Conservation (phyloP, 2,797 vertebrate genomes). For the Cyprinella venusta region DNA sequence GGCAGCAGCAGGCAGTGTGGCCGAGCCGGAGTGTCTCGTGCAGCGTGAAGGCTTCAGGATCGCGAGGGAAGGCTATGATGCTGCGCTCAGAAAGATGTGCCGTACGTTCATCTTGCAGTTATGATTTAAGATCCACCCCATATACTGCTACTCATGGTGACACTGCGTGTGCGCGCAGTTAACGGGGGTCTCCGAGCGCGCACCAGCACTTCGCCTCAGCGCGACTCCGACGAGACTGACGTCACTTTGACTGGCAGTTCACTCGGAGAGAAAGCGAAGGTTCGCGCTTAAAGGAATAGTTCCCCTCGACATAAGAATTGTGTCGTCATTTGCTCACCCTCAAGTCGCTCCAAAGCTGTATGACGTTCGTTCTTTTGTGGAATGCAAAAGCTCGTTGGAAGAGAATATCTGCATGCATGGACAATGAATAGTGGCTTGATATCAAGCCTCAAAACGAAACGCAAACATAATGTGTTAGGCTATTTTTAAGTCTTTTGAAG, state of each 20-base stretch:
- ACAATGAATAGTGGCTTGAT: background rate
- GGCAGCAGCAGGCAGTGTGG: constrained; percentile 52
- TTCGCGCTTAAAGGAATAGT: constrained; percentile 39
- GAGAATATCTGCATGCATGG: background rate
- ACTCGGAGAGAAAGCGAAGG: constrained; percentile 50
- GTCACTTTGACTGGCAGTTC: constrained; percentile 64
- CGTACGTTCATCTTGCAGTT: constrained; percentile 57
- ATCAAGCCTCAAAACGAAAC: background rate
- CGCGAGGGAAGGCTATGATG: constrained; percentile 50
- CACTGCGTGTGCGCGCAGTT: constrained; percentile 57
- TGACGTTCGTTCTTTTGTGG: background rate
- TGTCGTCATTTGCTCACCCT: background rate
- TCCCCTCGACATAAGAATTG: background rate
- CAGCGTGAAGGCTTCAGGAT: constrained; percentile 17
- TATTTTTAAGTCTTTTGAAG: background rate
- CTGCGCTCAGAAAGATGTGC: constrained; percentile 50
- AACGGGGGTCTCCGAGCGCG: constrained; percentile 50
- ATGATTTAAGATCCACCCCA: constrained; percentile 64
- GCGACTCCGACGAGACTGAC: constrained; percentile 57
- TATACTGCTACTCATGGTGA: constrained; percentile 60
- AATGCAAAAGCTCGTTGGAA: background rate
- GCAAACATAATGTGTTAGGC: background rate
- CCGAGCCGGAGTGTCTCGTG: constrained; percentile 50
- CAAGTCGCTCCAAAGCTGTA: background rate
- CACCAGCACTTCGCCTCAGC: constrained; percentile 46